Evolutionary conservation across 2,888 invertebrate species (phyloP).

Genomic region (Therioaphis trifolii): DNA sequence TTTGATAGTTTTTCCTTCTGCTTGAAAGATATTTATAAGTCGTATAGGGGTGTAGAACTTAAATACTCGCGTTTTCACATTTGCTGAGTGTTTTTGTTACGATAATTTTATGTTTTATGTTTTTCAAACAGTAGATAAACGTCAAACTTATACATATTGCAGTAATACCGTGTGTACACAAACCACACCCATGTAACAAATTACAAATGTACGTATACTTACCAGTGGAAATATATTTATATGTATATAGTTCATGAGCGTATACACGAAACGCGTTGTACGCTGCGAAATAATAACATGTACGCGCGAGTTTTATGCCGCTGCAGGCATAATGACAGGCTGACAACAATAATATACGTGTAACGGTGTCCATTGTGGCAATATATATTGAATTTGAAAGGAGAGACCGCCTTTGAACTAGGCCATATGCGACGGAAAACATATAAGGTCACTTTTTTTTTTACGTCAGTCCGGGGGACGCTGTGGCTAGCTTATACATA

Average conservation of each 20-base stretch:
- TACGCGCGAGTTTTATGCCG: conserved; percentile 1
- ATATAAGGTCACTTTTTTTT: conserved; percentile 55
- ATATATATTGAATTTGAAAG: conserved; percentile 63
- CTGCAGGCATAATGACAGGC: conserved; percentile 50
- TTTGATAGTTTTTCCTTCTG: too few species aligned
- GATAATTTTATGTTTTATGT: too few species aligned
- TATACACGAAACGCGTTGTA: neutral
- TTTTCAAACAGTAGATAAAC: too few species aligned
- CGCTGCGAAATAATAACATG: conserved; percentile 14
- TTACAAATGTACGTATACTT: neutral
- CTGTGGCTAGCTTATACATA: neutral
- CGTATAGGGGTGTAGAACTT: too few species aligned
- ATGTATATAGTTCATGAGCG: neutral
- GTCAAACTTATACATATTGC: neutral
- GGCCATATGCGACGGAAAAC: conserved; percentile 61
- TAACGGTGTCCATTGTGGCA: conserved; percentile 50
- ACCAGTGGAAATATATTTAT: neutral
- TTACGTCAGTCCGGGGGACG: neutral
- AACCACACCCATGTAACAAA: conserved; percentile 22
- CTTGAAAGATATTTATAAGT: too few species aligned
- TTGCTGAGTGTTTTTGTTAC: too few species aligned
- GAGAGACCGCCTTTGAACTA: conserved; percentile 59
- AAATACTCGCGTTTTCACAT: too few species aligned
- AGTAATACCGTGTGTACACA: neutral
- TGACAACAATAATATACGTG: conserved; percentile 50